A percentile compares a stretch with the other conserved stretches of the same genome.
Conservation (phyloP, 2,888 invertebrate species). For the Ecliptopera silaceata region DNA sequence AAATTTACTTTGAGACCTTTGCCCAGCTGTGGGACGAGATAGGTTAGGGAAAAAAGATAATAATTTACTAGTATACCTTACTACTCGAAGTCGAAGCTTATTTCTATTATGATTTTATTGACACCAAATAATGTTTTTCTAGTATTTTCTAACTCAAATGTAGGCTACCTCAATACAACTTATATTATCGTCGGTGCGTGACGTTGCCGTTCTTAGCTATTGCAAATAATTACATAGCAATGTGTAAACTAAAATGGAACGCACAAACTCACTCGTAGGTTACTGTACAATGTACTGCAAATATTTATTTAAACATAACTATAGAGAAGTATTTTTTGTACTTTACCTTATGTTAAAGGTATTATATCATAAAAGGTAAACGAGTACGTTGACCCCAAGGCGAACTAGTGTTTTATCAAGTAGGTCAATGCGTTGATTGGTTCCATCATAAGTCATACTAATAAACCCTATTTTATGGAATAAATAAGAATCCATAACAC, state of each 20-base stretch:
- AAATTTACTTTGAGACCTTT: too few relatives aligned
- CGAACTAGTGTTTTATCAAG: slow-evolving; percentile 6
- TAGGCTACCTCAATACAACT: too few relatives aligned
- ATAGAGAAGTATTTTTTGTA: too few relatives aligned
- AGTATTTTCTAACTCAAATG: too few relatives aligned
- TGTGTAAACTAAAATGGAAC: slow-evolving; percentile 4
- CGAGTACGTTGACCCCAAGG: slow-evolving; percentile 19
- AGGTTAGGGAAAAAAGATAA: too few relatives aligned
- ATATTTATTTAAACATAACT: background rate
- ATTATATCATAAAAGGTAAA: slow-evolving; percentile 12
- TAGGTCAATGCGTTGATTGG: slow-evolving; percentile 7
- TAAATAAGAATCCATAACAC: background rate
- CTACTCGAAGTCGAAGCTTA: too few relatives aligned
- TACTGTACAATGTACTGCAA: slow-evolving; percentile 6
- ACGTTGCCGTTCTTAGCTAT: too few relatives aligned
- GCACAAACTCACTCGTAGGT: slow-evolving; percentile 7
- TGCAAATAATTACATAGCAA: background rate
- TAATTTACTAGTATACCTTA: too few relatives aligned
- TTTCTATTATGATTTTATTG: too few relatives aligned
- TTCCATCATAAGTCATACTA: background rate
- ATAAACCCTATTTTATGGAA: background rate
- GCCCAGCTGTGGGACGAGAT: too few relatives aligned
- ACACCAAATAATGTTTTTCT: too few relatives aligned
- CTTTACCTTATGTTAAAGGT: background rate
- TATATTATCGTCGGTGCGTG: too few relatives aligned